Evolutionary conservation across 2,797 vertebrate genomes (phyloP).

Genomic region (Simalia tracyae): DNA sequence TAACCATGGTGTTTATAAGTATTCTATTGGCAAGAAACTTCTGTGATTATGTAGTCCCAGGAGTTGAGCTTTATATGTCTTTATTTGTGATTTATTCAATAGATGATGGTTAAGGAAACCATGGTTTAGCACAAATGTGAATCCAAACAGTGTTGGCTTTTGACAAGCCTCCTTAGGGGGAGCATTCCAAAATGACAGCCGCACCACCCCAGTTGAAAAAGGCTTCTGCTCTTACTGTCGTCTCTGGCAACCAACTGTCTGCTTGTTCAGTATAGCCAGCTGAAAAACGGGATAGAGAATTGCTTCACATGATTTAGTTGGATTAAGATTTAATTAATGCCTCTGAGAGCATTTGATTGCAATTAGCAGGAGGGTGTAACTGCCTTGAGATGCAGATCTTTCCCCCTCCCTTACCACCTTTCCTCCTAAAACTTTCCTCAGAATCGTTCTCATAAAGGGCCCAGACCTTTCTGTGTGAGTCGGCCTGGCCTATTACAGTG

Average conservation of each 20-base stretch:
- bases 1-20: not conserved
- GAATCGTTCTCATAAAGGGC: not conserved
- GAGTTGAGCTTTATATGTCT: not conserved
- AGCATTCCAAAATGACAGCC: not conserved
- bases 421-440: not conserved
- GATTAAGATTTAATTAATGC: conserved; percentile 6
- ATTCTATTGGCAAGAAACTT: not conserved
- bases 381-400: not conserved
- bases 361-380: not conserved
- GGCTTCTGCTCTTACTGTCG: not conserved
- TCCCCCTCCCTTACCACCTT: not conserved
- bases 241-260: not conserved
- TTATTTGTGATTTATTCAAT: not conserved
- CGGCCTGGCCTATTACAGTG: not conserved
- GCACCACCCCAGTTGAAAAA: not conserved
- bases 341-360: accelerated
- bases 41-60: not conserved
- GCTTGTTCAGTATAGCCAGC: not conserved
- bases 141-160: not conserved
- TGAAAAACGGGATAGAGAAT: not conserved
- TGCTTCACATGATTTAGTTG: not conserved
- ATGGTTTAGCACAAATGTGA: not conserved
- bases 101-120: not conserved
- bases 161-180: not conserved
- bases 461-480: accelerated